Percentiles rank a stretch among this genome's conserved stretches.
Conservation (phyloP, 2,888 invertebrate genomes). For the Latheticus oryzae region DNA sequence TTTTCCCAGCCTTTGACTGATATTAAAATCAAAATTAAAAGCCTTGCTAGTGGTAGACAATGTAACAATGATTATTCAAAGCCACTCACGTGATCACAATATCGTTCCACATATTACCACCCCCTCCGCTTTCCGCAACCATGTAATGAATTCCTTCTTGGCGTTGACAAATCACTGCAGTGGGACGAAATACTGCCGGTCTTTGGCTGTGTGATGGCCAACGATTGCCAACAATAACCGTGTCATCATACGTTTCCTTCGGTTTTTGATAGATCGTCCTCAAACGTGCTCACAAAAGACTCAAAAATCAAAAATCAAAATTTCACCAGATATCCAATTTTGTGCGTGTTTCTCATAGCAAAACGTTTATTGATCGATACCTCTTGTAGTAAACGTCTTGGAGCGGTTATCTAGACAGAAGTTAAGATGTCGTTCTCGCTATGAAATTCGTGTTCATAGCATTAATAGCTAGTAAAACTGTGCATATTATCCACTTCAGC, state of each 20-base stretch:
- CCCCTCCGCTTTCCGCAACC: conserved; percentile 46
- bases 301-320: no score
- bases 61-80: conserved; percentile 46
- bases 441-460: conserved; percentile 47
- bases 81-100: conserved; percentile 53
- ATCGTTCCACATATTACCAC: conserved; percentile 54
- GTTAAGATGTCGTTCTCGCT: conserved; percentile 28
- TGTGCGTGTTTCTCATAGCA: no score
- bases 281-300: no score
- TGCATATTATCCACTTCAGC: conserved; percentile 54
- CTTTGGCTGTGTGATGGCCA: conserved; percentile 48
- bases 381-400: conserved; percentile 2
- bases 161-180: conserved; percentile 64
- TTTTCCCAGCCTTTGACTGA: conserved; percentile 25
- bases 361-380: conserved; percentile 12
- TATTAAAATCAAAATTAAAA: conserved; percentile 33
- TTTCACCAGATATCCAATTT: no score
- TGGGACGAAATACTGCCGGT: conserved; percentile 56
- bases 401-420: no score
- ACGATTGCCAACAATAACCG: conserved; percentile 51
- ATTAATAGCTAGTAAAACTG: conserved; percentile 58
- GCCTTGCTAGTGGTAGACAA: conserved; percentile 22
- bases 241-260: conserved; percentile 52
- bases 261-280: conserved; percentile 56
- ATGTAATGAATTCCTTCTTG: conserved; percentile 62